Evolutionary conservation across 1,140 invertebrate genomes (phyloP), one percentile per base, ranked within the genome.

Genomic region (Panulirus ornatus): DNA sequence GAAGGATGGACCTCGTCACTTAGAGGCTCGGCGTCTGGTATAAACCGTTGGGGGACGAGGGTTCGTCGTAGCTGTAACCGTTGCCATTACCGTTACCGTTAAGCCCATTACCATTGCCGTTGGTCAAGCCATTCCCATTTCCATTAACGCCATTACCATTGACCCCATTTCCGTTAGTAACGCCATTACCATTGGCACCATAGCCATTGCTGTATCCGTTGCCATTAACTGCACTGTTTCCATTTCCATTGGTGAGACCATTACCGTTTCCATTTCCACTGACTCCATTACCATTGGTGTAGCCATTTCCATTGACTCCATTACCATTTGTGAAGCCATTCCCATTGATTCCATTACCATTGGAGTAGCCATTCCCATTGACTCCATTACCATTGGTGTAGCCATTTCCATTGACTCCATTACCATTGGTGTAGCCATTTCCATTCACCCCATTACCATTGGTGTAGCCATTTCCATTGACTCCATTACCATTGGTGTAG

Each of bases 381-480:
- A 2, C 70, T 11, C 22, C 22, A 2, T 36, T 36, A 36, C 40
- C 40, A 36, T 36, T 36, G 70, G 34, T 58, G 51, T 11, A 34
- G 40, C 70, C 70, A 36, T 71, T 71, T 30, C 70, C 70, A 22
- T 71, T 71, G n/a, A n/a, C n/a, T n/a, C n/a, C n/a, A n/a, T n/a
- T n/a, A n/a, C n/a, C n/a, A n/a, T n/a, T n/a, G n/a, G n/a, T n/a
- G n/a, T n/a, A n/a, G n/a, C n/a, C n/a, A n/a, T n/a, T n/a, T n/a
- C n/a, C n/a, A n/a, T n/a, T n/a, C 30, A 71, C 70, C 9, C 70
- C 70, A 36, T 71, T 58, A 58, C 51, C 51, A 58, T 58, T 71
- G 70, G 70, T 71, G 70, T 71, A 71, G 22, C 70, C 70, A 22
- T 71, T 71, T 30, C 70, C 70, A 22, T 71, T 71, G 3, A 71